A percentile compares a stretch with the other conserved stretches of the same genome.
phyloP scores from a whole-genome alignment of 2,113 vertebrate genomes.

The Chlamydotis undulata region DNA sequence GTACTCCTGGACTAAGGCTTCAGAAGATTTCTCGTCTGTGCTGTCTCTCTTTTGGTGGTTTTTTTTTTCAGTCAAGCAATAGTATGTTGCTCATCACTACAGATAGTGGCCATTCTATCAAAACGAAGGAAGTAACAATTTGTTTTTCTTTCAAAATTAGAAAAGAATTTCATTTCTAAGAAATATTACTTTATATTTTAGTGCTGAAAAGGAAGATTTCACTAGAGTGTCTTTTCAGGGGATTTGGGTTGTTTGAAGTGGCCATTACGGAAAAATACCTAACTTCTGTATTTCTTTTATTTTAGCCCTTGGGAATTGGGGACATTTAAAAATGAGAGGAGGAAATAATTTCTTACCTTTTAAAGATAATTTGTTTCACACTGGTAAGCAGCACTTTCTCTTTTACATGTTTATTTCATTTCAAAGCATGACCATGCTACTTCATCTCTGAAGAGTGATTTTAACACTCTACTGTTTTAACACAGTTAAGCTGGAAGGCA shows the following conservation, averaged over 20 bases:
- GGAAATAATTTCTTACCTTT: background rate
- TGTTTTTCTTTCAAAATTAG: background rate
- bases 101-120: background rate
- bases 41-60: fast-evolving
- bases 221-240: background rate
- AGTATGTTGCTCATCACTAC: background rate
- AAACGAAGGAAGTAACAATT: background rate
- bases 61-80: background rate
- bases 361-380: background rate
- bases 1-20: background rate
- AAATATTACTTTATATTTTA: background rate
- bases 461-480: conserved; percentile 26
- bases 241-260: background rate
- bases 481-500: conserved; percentile 18
- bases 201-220: background rate
- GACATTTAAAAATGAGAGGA: background rate
- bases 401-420: background rate
- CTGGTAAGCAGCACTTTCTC: background rate
- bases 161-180: background rate
- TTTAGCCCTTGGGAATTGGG: background rate
- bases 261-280: background rate
- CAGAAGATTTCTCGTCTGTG: background rate
- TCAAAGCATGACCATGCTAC: background rate
- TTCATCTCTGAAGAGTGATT: conserved; percentile 18
- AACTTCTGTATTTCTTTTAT: background rate